Conservation (phyloP, 1,140 invertebrate species). For the Asbolus verrucosus region DNA sequence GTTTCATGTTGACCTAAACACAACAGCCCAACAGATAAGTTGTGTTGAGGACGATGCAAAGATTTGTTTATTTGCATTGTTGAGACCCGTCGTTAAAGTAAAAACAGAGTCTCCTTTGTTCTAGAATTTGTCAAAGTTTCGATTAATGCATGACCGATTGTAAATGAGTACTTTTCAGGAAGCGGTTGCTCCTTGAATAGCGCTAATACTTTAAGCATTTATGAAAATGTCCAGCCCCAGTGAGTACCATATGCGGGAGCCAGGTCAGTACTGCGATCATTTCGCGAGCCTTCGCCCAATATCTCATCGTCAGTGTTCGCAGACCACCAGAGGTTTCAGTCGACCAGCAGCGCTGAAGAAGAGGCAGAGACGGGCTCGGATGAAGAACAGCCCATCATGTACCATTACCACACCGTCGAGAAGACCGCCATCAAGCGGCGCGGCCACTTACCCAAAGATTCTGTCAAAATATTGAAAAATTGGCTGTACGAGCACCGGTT, state of each 20-base stretch:
- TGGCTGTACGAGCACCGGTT: constrained; percentile 95
- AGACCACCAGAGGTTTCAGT: constrained; percentile 57
- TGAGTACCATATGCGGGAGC: constrained; percentile 48
- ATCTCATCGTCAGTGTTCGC: constrained; percentile 5
- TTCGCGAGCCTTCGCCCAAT: neutral
- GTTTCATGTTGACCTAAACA: constrained; percentile 37
- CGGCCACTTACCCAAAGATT: constrained; percentile 93
- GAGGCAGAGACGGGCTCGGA: constrained; percentile 61
- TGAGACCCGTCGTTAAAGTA: constrained; percentile 20
- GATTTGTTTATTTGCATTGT: constrained; percentile 34
- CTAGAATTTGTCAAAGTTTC: constrained; percentile 22
- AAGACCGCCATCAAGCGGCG: constrained; percentile 74
- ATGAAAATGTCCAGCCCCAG: constrained; percentile 47
- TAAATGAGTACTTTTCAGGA: constrained; percentile 8
- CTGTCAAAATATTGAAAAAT: constrained; percentile 89
- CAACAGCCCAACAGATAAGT: constrained; percentile 16
- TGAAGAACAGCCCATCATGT: constrained; percentile 58
- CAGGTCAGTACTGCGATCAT: constrained; percentile 35
- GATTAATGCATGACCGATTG: constrained; percentile 24
- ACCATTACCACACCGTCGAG: constrained; percentile 53
- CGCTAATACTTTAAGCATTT: constrained; percentile 8
- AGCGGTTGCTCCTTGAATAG: neutral
- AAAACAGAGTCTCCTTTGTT: constrained; percentile 27
- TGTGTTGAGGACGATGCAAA: constrained; percentile 5
- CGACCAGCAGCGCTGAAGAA: constrained; percentile 61